Evolutionary conservation across 2,113 vertebrate genomes (phyloP).

Genomic region (Benitochromis conjunctus): DNA sequence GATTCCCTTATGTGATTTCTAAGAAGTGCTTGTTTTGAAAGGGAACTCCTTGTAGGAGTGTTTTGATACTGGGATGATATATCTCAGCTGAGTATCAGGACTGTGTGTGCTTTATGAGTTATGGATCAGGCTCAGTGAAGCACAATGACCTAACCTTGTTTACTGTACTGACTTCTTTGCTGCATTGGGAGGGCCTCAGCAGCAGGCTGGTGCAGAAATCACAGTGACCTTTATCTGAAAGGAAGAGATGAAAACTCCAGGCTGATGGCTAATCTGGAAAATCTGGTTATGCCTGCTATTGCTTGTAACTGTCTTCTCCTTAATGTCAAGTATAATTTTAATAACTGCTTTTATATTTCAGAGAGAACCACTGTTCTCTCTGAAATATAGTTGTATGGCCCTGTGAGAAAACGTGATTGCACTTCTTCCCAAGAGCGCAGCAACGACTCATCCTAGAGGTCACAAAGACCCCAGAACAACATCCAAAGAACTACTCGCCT

Average conservation of each 20-base stretch:
- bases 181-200: neutral
- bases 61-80: too few species aligned
- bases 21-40: neutral
- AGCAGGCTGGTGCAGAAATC: neutral
- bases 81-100: neutral
- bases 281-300: fast-evolving
- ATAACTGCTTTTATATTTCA: neutral
- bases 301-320: neutral
- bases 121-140: neutral
- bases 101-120: neutral
- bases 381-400: neutral
- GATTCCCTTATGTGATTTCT: fast-evolving
- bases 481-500: neutral
- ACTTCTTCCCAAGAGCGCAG: neutral
- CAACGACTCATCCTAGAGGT: neutral
- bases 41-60: neutral
- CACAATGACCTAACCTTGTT: fast-evolving
- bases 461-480: neutral
- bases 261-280: neutral
- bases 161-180: neutral
- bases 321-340: fast-evolving
- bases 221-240: neutral
- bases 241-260: neutral
- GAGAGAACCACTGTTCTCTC: neutral
- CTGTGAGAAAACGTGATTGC: neutral